These are phyloP conservation scores for Brachionus plicatilis DNA, from an alignment of 1,140 invertebrate species.

Conservation along the genomic window DNA sequence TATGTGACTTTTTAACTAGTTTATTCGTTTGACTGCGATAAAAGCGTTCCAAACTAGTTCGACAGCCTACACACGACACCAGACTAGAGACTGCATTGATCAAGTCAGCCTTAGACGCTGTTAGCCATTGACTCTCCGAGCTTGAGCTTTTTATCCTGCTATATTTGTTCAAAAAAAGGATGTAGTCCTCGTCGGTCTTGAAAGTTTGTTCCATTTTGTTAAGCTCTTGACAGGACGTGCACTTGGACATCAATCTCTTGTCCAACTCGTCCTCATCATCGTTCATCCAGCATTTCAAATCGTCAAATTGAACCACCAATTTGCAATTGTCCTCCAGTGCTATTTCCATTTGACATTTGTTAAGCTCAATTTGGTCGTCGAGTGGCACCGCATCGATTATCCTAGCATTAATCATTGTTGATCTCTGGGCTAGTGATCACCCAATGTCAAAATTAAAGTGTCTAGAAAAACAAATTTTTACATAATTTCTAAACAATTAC, in stretches of 20 bases:
- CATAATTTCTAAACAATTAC: not conserved
- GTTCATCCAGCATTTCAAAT: not conserved
- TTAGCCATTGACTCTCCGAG: not conserved
- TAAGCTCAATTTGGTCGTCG: not conserved
- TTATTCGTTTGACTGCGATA: slow-evolving; percentile 10
- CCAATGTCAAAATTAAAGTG: not conserved
- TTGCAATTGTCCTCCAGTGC: not conserved
- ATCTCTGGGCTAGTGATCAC: not conserved
- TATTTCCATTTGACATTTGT: not conserved
- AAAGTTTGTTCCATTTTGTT: not conserved
- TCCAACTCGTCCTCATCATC: not conserved
- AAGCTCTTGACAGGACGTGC: not conserved
- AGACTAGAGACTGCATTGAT: not conserved
- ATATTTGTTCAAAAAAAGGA: slow-evolving; percentile 6
- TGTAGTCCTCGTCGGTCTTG: not conserved
- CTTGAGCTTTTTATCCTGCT: not conserved
- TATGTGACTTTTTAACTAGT: not conserved
- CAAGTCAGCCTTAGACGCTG: not conserved
- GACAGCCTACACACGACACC: not conserved
- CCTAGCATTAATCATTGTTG: not conserved
- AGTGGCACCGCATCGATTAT: not conserved
- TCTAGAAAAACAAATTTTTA: not conserved
- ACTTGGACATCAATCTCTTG: not conserved
- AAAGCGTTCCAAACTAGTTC: slow-evolving; percentile 9
- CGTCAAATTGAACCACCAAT: not conserved